Percentiles rank a stretch among this genome's conserved stretches.
phyloP scores from a whole-genome alignment of 2,113 vertebrate species.

The Himantopus leucocephalus region DNA sequence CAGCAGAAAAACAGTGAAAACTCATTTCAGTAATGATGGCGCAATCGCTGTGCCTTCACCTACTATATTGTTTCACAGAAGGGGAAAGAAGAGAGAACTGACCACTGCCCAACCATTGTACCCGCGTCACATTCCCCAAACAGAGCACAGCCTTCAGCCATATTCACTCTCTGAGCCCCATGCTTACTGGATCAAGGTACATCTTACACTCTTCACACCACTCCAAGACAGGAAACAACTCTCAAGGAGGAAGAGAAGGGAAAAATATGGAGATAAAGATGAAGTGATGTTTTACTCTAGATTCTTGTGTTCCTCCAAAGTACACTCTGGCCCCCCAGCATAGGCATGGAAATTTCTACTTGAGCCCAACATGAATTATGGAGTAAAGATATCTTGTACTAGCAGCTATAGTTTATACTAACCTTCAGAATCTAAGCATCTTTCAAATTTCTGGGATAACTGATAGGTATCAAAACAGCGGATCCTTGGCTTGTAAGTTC shows the following conservation, averaged over 20 bases:
- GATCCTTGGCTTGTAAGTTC: constrained; percentile 94
- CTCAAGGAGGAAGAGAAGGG: not conserved
- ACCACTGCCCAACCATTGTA: not conserved
- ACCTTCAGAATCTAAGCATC: constrained; percentile 96
- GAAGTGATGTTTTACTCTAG: not conserved
- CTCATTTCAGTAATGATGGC: not conserved
- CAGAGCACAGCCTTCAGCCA: not conserved
- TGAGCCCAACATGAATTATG: not conserved
- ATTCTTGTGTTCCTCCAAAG: not conserved
- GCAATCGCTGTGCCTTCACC: not conserved
- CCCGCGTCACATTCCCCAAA: no score
- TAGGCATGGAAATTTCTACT: not conserved
- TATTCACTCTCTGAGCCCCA: not conserved
- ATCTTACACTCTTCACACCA: not conserved
- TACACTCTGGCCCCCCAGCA: not conserved
- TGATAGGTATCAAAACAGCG: constrained; percentile 95
- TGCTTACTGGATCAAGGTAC: not conserved
- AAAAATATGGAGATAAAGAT: not conserved
- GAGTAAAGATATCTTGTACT: not conserved
- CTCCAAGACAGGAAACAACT: not conserved
- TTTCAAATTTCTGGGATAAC: constrained; percentile 95
- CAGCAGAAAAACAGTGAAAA: not conserved
- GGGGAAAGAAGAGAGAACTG: not conserved
- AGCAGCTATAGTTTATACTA: constrained; percentile 21
- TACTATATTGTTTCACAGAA: not conserved